Evolutionary conservation across 1,140 invertebrate genomes (phyloP).

Genomic region (Cephus cinctus): DNA sequence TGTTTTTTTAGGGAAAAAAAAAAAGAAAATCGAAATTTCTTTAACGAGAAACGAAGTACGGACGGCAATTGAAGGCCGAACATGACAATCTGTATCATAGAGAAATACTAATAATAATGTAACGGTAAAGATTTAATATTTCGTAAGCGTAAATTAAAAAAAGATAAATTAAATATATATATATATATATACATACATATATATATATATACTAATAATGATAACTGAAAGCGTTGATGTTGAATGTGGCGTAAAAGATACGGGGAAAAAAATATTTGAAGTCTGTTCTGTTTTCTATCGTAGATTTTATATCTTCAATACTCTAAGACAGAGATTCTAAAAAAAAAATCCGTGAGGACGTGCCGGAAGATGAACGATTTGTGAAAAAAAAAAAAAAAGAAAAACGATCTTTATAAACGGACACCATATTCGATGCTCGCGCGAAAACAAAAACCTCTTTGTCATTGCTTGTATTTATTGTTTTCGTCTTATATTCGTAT

Average conservation of each 20-base stretch:
- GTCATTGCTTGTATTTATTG: no score
- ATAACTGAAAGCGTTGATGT: constrained; percentile 40
- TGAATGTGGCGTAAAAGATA: constrained; percentile 40
- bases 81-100: constrained; percentile 49
- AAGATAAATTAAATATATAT: no score
- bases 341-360: constrained; percentile 33
- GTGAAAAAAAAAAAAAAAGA: constrained; percentile 11
- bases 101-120: constrained; percentile 32
- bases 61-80: constrained; percentile 31
- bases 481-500: no score
- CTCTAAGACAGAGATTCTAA: constrained; percentile 52
- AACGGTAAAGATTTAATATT: constrained; percentile 20
- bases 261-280: constrained; percentile 37
- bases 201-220: constrained; percentile 18
- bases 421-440: no score
- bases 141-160: constrained; percentile 20
- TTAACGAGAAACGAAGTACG: no score
- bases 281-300: constrained; percentile 55
- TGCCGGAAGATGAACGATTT: constrained; percentile 11
- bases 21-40: no score
- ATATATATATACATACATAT: constrained; percentile 1
- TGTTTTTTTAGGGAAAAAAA: no score
- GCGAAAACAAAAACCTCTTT: no score
- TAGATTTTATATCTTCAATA: constrained; percentile 58
- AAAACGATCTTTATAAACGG: no score